Evolutionary conservation across 2,113 vertebrate genomes (phyloP).

Genomic region (Dolichallabes microphthalmus): DNA sequence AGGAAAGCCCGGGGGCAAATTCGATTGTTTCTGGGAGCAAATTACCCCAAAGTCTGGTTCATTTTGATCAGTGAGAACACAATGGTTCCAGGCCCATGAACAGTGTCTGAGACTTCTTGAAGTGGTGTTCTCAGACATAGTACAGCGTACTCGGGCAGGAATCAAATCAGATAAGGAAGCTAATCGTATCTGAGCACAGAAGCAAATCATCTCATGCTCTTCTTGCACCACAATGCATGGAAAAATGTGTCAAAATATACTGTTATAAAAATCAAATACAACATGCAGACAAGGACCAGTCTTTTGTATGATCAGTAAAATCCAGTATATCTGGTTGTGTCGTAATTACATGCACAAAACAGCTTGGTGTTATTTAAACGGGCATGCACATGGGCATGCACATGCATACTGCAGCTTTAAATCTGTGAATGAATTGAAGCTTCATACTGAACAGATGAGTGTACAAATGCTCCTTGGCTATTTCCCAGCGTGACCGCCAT

Average conservation of each 20-base stretch:
- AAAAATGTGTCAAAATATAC: neutral
- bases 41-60: too few relatives aligned
- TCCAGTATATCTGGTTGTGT: neutral
- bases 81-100: too few relatives aligned
- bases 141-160: too few relatives aligned
- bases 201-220: too few relatives aligned
- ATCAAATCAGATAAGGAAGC: too few relatives aligned
- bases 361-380: neutral
- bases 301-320: neutral
- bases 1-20: too few relatives aligned
- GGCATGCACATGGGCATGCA: neutral
- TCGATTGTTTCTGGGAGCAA: too few relatives aligned
- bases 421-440: constrained; percentile 5
- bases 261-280: neutral
- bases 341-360: neutral
- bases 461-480: constrained; percentile 24
- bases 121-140: too few relatives aligned
- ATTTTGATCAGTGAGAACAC: too few relatives aligned
- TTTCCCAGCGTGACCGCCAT: constrained; percentile 19
- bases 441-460: constrained; percentile 28
- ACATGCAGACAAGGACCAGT: neutral
- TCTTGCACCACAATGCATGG: neutral
- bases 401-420: constrained; percentile 1
- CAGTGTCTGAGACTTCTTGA: too few relatives aligned
- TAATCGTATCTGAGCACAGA: too few relatives aligned